Evolutionary conservation across 2,113 vertebrate species (phyloP), one percentile per base, ranked within the genome.

Genomic region (Nothobranchius kuhntae): DNA sequence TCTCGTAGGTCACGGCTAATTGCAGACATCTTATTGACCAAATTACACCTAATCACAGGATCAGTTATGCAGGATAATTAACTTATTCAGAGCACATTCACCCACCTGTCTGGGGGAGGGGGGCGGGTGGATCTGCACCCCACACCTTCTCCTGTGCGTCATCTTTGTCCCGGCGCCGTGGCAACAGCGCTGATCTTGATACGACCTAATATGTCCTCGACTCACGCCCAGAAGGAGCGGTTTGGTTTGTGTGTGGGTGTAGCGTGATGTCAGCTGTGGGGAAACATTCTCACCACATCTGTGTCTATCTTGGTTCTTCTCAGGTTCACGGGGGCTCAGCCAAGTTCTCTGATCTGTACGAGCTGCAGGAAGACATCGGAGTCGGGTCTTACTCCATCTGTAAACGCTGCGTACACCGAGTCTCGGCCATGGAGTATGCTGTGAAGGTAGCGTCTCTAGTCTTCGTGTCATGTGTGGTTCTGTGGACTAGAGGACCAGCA

Each of bases 371-470:
- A 81, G 97, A 99, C 91, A 99, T 99, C 8, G 98, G 97, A 7
- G 93, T 99, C 53, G 97, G 97, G 4, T 99, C 97, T 35, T 99
- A 99, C 81, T 99, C 98, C 0, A 95, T 99, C 66, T 99, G 98
- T 86, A 99, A 99, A 86, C 93, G 96, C 50, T 99, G 98, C 59
- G 78, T 98, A 57, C 96, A 98, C 86, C 77, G 91, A 88, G 90
- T 93, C 85, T 95, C 95, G 38, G 93, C 93, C 59, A 93, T 96
- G 94, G 96, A 99, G 87, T 98, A 96, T 85, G 98, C 96, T 78
- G 98, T 99, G 54, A 99, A 99, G 97, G 96, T 98, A 92, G 68
- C 26, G 3, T 12, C 1, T 40, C 1, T n/a, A 53, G 7, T 12
- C 17, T 6, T 46, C 3, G 1, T 38, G 12, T 42, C 14, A 0